Conservation (phyloP, 1,140 invertebrate genomes). For the Pseudomyrmex sp. region DNA sequence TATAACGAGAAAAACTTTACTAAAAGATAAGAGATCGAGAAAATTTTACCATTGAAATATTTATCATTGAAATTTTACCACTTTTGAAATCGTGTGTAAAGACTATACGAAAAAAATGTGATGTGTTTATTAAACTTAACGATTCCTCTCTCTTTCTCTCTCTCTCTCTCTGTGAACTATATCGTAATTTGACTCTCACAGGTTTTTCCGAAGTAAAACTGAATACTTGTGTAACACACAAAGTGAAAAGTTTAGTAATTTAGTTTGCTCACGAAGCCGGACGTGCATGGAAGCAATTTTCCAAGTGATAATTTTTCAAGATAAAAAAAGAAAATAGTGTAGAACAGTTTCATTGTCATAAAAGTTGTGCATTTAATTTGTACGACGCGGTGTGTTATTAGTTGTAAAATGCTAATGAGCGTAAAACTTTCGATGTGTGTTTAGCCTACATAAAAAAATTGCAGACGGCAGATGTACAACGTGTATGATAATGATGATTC, state of each 20-base stretch:
- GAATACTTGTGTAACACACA: too few species aligned
- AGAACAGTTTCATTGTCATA: background rate
- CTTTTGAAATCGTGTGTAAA: too few species aligned
- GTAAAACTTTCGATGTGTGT: constrained; percentile 1
- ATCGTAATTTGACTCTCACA: too few species aligned
- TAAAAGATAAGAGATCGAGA: too few species aligned
- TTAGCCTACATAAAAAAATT: background rate
- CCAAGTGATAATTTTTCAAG: background rate
- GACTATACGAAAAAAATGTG: too few species aligned
- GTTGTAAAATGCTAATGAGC: background rate
- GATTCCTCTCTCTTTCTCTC: background rate
- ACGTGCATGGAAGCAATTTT: constrained; percentile 3
- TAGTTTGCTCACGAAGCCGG: background rate
- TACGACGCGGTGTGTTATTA: background rate
- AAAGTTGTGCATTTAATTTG: constrained; percentile 13
- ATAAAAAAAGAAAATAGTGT: background rate
- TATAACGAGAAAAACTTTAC: too few species aligned
- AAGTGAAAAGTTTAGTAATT: constrained; percentile 3
- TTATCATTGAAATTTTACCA: too few species aligned
- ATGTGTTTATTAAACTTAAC: background rate
- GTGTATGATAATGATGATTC: constrained; percentile 5
- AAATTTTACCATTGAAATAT: too few species aligned
- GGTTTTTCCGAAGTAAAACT: background rate
- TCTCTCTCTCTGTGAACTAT: too few species aligned
- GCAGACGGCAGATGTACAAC: background rate